Evolutionary conservation across 2,888 invertebrate genomes (phyloP).

Genomic region (Clepsis dumicolana): DNA sequence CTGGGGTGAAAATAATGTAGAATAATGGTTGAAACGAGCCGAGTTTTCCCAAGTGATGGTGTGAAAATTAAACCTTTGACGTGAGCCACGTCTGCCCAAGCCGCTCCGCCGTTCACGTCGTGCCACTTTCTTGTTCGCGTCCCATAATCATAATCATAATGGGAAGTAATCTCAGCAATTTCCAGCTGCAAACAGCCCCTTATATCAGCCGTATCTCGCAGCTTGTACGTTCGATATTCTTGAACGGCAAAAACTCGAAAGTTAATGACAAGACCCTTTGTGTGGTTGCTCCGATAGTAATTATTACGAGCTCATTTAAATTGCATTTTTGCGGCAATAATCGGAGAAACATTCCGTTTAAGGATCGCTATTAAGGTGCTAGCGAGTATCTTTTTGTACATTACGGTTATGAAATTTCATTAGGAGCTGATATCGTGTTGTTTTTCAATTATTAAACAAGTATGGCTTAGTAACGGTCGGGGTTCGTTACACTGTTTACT

Average conservation of each 20-base stretch:
- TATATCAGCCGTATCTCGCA: slow-evolving; percentile 69
- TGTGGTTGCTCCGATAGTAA: slow-evolving; percentile 59
- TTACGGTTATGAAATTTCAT: slow-evolving; percentile 54
- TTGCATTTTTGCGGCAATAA: slow-evolving; percentile 55
- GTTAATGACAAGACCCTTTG: slow-evolving; percentile 61
- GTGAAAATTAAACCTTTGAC: slow-evolving; percentile 67
- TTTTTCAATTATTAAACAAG: slow-evolving; percentile 46
- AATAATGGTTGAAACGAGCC: slow-evolving; percentile 38
- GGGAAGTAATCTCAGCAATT: slow-evolving; percentile 77
- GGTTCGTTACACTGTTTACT: slow-evolving; percentile 16
- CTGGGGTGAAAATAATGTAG: slow-evolving; percentile 41
- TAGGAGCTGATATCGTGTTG: slow-evolving; percentile 48
- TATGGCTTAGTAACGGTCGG: slow-evolving; percentile 26
- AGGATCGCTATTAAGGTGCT: slow-evolving; percentile 44
- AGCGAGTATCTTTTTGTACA: slow-evolving; percentile 51
- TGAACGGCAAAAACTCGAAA: slow-evolving; percentile 61
- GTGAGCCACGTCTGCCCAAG: slow-evolving; percentile 56
- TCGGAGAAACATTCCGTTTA: slow-evolving; percentile 49
- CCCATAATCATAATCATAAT: slow-evolving; percentile 73
- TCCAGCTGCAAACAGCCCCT: slow-evolving; percentile 66
- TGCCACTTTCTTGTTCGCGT: slow-evolving; percentile 75
- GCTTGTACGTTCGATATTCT: slow-evolving; percentile 55
- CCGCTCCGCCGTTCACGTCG: slow-evolving; percentile 54
- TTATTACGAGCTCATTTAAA: slow-evolving; percentile 56
- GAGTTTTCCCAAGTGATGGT: slow-evolving; percentile 63